Evolutionary conservation across 37 sponge, comb jelly and placozoan species (phyloP).

Genomic region (Haliclona indistincta): DNA sequence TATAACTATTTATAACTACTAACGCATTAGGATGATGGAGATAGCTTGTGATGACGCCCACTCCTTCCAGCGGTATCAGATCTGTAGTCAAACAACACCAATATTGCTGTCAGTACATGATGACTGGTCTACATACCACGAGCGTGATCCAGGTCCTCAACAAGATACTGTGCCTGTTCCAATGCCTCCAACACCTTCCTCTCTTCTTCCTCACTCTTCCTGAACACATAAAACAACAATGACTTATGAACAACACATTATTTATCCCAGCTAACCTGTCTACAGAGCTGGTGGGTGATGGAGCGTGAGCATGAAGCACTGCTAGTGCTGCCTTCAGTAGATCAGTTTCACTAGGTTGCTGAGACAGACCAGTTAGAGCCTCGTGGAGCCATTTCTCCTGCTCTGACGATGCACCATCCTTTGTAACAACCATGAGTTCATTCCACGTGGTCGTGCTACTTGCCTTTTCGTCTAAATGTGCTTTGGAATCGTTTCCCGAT

Average conservation of each 20-base stretch:
- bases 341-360: constrained; percentile 64
- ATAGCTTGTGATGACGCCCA: constrained; percentile 34
- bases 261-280: neutral
- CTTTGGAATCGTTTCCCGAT: neutral
- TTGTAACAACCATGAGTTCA: constrained; percentile 2
- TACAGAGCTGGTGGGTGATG: neutral
- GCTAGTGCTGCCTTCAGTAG: constrained; percentile 54
- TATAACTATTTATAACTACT: no score
- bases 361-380: constrained; percentile 32
- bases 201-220: constrained; percentile 31
- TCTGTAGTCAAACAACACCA: constrained; percentile 22
- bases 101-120: neutral
- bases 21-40: constrained; percentile 35
- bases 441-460: neutral
- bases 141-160: constrained; percentile 72
- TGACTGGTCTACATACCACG: constrained; percentile 31
- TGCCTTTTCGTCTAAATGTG: neutral
- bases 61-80: constrained; percentile 57
- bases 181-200: constrained; percentile 34
- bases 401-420: neutral
- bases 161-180: constrained; percentile 49
- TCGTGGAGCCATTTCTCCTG: constrained; percentile 54
- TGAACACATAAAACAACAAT: neutral
- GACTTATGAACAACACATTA: neutral
- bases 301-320: constrained; percentile 25